These are phyloP conservation scores for Nothobranchius furzeri DNA, from an alignment of 2,113 vertebrate genomes.

Conservation along the genomic window DNA sequence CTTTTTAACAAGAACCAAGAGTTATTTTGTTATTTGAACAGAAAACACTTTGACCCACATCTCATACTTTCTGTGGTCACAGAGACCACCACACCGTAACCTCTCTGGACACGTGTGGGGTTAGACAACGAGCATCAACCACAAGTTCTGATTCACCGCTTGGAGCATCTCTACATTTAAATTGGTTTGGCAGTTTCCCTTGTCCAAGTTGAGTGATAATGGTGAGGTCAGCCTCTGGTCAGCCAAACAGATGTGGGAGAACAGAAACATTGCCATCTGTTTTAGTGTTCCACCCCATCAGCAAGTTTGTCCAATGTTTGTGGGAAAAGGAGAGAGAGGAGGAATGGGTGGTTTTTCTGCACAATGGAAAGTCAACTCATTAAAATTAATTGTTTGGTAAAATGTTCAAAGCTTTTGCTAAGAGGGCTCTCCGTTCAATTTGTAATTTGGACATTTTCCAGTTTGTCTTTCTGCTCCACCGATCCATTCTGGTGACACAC, in stretches of 20 bases:
- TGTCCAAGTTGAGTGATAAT: conserved; percentile 67
- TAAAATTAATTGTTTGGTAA: conserved; percentile 69
- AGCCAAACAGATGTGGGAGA: conserved; percentile 67
- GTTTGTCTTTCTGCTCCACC: conserved; percentile 59
- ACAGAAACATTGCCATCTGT: conserved; percentile 62
- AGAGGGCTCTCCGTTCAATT: conserved; percentile 61
- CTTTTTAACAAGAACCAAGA: too few relatives aligned
- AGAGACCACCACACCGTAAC: neutral
- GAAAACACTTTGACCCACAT: too few relatives aligned
- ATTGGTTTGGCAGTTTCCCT: conserved; percentile 54
- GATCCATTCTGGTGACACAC: conserved; percentile 69
- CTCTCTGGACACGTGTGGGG: neutral
- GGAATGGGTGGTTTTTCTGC: conserved; percentile 11
- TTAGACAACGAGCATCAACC: conserved; percentile 24
- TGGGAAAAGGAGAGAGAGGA: conserved; percentile 19
- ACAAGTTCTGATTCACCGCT: conserved; percentile 17
- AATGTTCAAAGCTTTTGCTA: conserved; percentile 61
- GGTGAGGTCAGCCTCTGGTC: conserved; percentile 66
- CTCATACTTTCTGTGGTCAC: neutral
- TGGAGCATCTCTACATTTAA: conserved; percentile 39
- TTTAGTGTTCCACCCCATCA: conserved; percentile 66
- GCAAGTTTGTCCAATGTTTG: conserved; percentile 55
- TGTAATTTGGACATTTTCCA: conserved; percentile 73
- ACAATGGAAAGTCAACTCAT: conserved; percentile 39
- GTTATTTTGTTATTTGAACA: too few relatives aligned